These are phyloP conservation scores for Turdus rufiventris DNA, from an alignment of 2,113 vertebrate species.

Conservation along the genomic window DNA sequence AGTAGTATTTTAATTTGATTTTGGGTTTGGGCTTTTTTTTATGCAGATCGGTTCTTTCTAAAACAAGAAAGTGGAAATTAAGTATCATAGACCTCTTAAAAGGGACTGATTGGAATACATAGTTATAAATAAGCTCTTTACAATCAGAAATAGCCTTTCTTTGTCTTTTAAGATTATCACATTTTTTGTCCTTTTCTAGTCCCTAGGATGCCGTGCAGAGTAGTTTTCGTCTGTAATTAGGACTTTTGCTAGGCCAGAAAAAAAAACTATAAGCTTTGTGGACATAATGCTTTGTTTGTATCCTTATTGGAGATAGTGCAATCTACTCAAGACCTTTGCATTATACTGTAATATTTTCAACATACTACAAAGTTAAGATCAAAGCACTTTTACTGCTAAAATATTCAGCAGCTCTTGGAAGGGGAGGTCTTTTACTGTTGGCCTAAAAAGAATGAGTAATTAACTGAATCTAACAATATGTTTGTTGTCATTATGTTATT, in stretches of 20 bases:
- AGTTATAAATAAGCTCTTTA: background rate
- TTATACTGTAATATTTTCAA: background rate
- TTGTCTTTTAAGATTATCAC: background rate
- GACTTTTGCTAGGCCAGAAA: background rate
- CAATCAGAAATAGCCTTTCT: background rate
- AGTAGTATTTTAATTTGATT: too few species aligned
- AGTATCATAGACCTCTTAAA: background rate
- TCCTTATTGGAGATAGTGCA: background rate
- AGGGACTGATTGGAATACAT: background rate
- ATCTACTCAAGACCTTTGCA: background rate
- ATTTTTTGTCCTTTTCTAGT: background rate
- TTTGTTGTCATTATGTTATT: background rate
- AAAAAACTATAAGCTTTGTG: background rate
- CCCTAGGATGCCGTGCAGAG: fast-evolving
- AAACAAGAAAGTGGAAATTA: background rate
- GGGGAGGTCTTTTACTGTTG: fast-evolving
- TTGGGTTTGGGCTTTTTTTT: background rate
- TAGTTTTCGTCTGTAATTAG: background rate
- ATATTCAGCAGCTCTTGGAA: background rate
- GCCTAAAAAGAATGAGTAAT: background rate
- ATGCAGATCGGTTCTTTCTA: background rate
- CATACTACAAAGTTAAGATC: background rate
- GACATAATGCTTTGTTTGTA: background rate
- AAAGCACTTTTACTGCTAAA: background rate
- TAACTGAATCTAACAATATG: background rate